Conservation (phyloP, 2,888 invertebrate genomes). For the Buathra laborator region DNA sequence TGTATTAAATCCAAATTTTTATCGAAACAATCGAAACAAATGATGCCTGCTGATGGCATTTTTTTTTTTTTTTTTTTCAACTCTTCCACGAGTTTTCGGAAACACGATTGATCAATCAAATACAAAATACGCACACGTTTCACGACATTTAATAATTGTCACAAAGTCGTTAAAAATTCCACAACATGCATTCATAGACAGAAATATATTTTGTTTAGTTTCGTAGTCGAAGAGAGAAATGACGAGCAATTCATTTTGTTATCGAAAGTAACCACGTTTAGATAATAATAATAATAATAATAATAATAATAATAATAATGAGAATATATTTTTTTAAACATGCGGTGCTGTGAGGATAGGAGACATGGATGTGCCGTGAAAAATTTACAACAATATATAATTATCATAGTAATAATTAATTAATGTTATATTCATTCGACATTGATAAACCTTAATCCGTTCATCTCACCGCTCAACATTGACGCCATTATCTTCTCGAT, state of each 20-base stretch:
- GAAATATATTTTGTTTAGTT: background rate
- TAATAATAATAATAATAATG: conserved; percentile 12
- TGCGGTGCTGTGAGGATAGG: conserved; percentile 84
- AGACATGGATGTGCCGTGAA: conserved; percentile 84
- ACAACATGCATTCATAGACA: background rate
- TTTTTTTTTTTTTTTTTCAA: conserved; percentile 11
- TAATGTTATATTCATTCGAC: conserved; percentile 73
- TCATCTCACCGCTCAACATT: conserved; percentile 70
- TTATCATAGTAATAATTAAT: conserved; percentile 31
- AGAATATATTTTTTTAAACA: conserved; percentile 68
- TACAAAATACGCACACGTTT: conserved; percentile 24
- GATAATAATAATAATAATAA: conserved; percentile 31
- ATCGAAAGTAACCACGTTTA: background rate
- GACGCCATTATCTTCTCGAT: conserved; percentile 36
- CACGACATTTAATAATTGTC: conserved; percentile 30
- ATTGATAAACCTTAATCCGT: conserved; percentile 70
- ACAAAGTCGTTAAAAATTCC: background rate
- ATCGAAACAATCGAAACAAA: background rate
- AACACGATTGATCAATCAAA: conserved; percentile 17
- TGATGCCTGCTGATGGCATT: background rate
- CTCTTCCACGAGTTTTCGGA: conserved; percentile 25
- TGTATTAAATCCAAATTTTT: conserved; percentile 7
- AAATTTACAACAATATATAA: conserved; percentile 69
- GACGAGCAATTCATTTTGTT: conserved; percentile 18
- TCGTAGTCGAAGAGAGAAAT: conserved; percentile 23